Evolutionary conservation across 2,888 invertebrate species (phyloP).

Genomic region (Diarsia mendica): DNA sequence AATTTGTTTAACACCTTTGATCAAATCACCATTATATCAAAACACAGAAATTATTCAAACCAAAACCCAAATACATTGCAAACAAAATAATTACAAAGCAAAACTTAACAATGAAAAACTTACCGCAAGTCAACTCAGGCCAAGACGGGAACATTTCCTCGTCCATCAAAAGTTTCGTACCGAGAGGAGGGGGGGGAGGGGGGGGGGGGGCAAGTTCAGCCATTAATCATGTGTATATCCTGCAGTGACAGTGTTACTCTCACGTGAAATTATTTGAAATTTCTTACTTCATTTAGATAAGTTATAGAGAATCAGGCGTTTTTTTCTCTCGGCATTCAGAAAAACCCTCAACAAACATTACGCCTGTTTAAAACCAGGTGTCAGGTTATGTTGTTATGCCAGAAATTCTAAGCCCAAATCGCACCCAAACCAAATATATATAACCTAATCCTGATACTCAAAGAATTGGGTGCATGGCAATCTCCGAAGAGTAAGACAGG

Average conservation of each 20-base stretch:
- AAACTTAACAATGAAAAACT: conserved; percentile 44
- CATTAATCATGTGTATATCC: conserved; percentile 71
- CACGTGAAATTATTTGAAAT: conserved; percentile 61
- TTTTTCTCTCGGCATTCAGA: no score
- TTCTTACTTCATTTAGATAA: conserved; percentile 55
- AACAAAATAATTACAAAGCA: conserved; percentile 34
- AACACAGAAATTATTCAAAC: background rate
- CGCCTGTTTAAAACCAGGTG: no score
- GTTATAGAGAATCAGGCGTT: no score
- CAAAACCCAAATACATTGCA: background rate
- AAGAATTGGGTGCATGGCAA: no score
- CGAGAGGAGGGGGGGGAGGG: background rate
- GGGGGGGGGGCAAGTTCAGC: conserved; percentile 56
- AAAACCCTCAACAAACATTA: no score
- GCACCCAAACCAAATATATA: no score
- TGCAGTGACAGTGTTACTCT: conserved; percentile 60
- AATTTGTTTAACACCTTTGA: background rate
- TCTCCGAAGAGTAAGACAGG: no score
- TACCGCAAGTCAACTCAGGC: background rate
- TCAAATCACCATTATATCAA: background rate
- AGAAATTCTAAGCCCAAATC: no score
- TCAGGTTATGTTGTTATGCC: no score
- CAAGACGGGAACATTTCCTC: conserved; percentile 50
- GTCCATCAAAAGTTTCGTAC: conserved; percentile 60
- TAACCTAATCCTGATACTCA: no score